These are phyloP conservation scores for Lasius platythorax DNA, from an alignment of 2,888 invertebrate genomes.

Conservation along the genomic window DNA sequence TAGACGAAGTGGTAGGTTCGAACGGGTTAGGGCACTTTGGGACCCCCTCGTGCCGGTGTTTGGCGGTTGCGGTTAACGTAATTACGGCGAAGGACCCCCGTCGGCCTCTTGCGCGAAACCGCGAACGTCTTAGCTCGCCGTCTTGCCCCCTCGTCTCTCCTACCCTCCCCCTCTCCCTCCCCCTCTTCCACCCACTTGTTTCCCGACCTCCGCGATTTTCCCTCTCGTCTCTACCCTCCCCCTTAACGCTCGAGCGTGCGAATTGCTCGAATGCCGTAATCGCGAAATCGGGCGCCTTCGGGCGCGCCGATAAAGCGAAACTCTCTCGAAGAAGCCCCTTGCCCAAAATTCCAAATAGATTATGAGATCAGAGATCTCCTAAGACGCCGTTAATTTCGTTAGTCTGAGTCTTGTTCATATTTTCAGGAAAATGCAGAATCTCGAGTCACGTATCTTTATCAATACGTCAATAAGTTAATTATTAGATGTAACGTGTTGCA, in stretches of 20 bases:
- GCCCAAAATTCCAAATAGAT: conserved; percentile 50
- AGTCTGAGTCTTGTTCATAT: neutral
- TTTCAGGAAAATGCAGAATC: neutral
- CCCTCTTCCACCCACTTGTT: conserved; percentile 42
- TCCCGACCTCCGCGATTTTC: conserved; percentile 60
- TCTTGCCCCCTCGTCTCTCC: conserved; percentile 58
- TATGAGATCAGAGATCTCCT: conserved; percentile 49
- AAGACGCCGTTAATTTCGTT: conserved; percentile 25
- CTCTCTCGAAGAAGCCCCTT: conserved; percentile 28
- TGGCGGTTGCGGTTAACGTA: conserved; percentile 84
- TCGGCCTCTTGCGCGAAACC: conserved; percentile 81
- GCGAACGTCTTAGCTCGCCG: conserved; percentile 83
- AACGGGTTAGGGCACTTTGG: conserved; percentile 76
- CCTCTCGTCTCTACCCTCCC: conserved; percentile 70
- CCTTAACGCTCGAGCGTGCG: conserved; percentile 62
- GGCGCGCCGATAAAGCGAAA: conserved; percentile 25
- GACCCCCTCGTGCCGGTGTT: conserved; percentile 77
- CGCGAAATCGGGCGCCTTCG: conserved; percentile 36
- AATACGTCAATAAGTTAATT: conserved; percentile 1
- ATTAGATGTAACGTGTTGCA: neutral
- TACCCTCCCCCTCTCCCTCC: conserved; percentile 51
- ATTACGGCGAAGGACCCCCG: conserved; percentile 84
- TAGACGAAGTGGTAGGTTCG: conserved; percentile 65
- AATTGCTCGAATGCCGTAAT: conserved; percentile 78
- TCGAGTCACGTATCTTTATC: neutral